Base-by-base conservation (phyloP, 1,140 invertebrate species). In the Lepidurus apus region DNA sequence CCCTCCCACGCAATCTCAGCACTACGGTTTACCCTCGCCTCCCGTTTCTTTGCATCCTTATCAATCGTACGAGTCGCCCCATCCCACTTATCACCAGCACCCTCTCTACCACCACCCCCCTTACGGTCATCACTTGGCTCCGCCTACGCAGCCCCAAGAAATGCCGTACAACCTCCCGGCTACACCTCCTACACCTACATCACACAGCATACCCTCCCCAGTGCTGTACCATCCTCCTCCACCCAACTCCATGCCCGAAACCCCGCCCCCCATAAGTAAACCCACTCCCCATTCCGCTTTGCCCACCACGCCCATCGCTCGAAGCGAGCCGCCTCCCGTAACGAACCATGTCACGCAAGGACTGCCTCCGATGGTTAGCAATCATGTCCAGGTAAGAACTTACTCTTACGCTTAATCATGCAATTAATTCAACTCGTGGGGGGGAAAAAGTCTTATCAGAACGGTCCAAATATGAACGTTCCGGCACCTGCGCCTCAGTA, bases 251-350 rank as follows among this genome's bases (percentile, higher is more conserved):
- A 43, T 76, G 77, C 13, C 75, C 42, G 42, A 53, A 34, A n/a
- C 47, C 47, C 21, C 76, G 42, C 13, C 21, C 75, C 34, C 75
- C 7, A 34, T 21, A 9, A 10, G 45, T 53, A 34, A 78, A 81
- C 74, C 81, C 65, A 34, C 78, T 75, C 43, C 78, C 77, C 10
- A 80, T 79, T 44, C 75, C 73, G 43, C 77, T 81, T 44, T 80
- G 80, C 75, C 78, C 79, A 79, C 75, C 80, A 24, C 75, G 76
- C 74, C 80, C 79, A 24, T 79, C 81, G 11, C 5, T 42, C 74
- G 43, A 44, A 44, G 26, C 26, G 42, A 44, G n/a, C 24, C 9
- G n/a, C 77, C 75, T 9, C 80, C 80, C 7, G 76, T 77, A 75
- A 42, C 77, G 2, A 76, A 34, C 43, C 76, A 78, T 3, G 43